Evolutionary conservation across 2,888 invertebrate genomes (phyloP).

Genomic region (Plagodis pulveraria): DNA sequence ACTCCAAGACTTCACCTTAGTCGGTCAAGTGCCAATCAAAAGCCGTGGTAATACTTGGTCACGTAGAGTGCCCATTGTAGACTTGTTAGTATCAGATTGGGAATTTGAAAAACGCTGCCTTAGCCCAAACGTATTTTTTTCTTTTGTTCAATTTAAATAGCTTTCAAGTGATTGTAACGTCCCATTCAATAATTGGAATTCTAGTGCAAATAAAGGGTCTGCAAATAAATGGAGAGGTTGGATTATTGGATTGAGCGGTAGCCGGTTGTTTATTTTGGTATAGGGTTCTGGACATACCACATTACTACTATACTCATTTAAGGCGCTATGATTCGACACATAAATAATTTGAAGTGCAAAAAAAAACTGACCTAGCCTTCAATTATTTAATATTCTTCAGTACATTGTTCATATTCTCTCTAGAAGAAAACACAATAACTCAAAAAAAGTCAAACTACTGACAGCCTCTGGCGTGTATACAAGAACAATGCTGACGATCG

Average conservation of each 20-base stretch:
- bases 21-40: slow-evolving; percentile 46
- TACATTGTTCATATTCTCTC: no score
- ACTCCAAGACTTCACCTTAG: slow-evolving; percentile 25
- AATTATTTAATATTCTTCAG: no score
- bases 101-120: slow-evolving; percentile 4
- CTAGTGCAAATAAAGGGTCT: not conserved
- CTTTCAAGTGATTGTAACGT: not conserved
- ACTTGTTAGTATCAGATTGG: slow-evolving; percentile 12
- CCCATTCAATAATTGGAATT: not conserved
- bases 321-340: no score
- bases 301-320: no score
- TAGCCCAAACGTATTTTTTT: not conserved
- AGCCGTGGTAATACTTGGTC: slow-evolving; percentile 18
- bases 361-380: no score
- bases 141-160: not conserved
- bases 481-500: no score
- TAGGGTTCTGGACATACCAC: no score
- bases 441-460: no score
- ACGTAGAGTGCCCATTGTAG: slow-evolving; percentile 8
- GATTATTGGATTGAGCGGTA: not conserved
- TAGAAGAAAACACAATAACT: no score
- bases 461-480: no score
- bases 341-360: no score
- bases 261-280: not conserved
- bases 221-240: not conserved